Evolutionary conservation across 2,888 invertebrate species (phyloP).

Genomic region (Spilosoma lubricipeda): DNA sequence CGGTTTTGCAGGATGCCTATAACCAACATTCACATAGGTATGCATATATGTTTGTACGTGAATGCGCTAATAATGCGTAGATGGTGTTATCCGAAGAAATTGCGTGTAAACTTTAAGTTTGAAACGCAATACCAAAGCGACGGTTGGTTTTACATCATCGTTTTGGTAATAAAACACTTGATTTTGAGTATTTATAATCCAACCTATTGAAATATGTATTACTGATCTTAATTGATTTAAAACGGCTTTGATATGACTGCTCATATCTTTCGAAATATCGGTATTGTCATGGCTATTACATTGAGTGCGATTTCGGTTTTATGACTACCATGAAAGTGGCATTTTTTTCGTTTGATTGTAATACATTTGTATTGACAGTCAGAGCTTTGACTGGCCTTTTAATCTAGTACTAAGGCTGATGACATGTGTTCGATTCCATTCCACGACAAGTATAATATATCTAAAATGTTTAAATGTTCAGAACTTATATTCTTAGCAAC

Average conservation of each 20-base stretch:
- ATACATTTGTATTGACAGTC: not conserved
- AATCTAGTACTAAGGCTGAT: too few relatives aligned
- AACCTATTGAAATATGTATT: not conserved
- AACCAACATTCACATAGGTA: slow-evolving; percentile 53
- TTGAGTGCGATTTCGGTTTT: not conserved
- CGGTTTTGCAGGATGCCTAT: slow-evolving; percentile 79
- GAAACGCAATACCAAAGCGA: not conserved
- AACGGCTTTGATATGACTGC: not conserved
- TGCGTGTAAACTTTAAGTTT: not conserved
- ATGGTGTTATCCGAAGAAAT: slow-evolving; percentile 37
- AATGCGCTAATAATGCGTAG: slow-evolving; percentile 58
- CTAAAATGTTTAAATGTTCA: not conserved
- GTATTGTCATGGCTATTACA: not conserved
- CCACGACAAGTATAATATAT: too few relatives aligned
- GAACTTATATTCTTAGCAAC: not conserved
- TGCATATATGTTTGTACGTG: slow-evolving; percentile 44
- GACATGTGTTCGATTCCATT: not conserved
- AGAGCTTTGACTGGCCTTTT: not conserved
- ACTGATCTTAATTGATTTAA: not conserved
- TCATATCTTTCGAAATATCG: not conserved
- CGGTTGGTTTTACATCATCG: not conserved
- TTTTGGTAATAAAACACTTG: not conserved
- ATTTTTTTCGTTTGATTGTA: not conserved
- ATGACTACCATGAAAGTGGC: not conserved
- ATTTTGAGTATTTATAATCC: not conserved